Evolutionary conservation across 2,797 vertebrate genomes (phyloP).

Genomic region (Momotus momota): DNA sequence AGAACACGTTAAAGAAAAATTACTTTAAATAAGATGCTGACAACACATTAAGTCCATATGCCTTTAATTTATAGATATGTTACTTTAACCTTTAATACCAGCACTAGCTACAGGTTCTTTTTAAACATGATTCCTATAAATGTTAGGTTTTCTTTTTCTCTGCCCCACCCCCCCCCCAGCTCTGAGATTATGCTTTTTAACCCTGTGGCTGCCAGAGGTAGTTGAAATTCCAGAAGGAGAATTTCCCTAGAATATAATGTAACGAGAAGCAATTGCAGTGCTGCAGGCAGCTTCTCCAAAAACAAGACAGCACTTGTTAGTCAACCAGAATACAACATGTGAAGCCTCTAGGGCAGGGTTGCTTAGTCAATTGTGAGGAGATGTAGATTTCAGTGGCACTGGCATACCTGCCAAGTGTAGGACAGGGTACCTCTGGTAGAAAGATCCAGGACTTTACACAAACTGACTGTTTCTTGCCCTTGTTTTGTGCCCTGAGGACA

Average conservation of each 20-base stretch:
- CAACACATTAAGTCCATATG: not conserved
- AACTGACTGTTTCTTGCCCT: not conserved
- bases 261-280: not conserved
- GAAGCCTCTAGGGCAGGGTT: not conserved
- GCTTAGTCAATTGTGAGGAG: not conserved
- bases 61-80: not conserved
- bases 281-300: conserved; percentile 8
- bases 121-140: not conserved
- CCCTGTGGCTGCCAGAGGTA: not conserved
- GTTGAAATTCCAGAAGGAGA: not conserved
- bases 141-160: fast-evolving
- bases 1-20: not conserved
- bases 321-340: not conserved
- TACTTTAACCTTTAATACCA: not conserved
- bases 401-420: not conserved
- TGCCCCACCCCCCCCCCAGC: fast-evolving
- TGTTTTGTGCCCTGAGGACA: not conserved
- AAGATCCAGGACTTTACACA: not conserved
- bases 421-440: not conserved
- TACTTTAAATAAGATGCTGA: not conserved
- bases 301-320: conserved; percentile 40
- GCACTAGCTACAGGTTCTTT: not conserved
- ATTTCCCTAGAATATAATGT: not conserved
- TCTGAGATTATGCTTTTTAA: not conserved
- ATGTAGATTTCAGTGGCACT: not conserved